phyloP scores from a whole-genome alignment of 2,797 vertebrate genomes.

The Xenopus petersii region DNA sequence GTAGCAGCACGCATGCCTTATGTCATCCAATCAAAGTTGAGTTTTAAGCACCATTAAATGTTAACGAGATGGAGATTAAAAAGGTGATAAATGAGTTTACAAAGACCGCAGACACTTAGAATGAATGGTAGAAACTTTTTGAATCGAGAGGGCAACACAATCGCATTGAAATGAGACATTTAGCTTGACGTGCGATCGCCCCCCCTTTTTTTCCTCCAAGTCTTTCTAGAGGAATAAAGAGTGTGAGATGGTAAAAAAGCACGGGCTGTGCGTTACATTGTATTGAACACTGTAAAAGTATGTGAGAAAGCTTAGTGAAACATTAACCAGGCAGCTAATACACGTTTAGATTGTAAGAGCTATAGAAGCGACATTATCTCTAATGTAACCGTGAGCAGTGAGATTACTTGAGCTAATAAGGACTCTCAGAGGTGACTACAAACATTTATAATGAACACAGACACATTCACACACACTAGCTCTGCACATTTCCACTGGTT shows the following conservation, averaged over 20 bases:
- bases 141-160: slow-evolving; percentile 23
- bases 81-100: slow-evolving; percentile 34
- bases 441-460: not conserved
- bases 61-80: slow-evolving; percentile 48
- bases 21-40: slow-evolving; percentile 59
- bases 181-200: slow-evolving; percentile 8
- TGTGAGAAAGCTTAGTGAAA: slow-evolving; percentile 1
- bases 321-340: not conserved
- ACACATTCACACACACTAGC: not conserved
- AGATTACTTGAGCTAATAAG: slow-evolving; percentile 1
- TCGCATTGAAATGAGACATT: slow-evolving; percentile 21
- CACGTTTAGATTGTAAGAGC: not conserved
- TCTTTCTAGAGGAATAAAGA: not conserved
- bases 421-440: not conserved
- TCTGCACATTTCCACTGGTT: not conserved
- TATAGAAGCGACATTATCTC: not conserved
- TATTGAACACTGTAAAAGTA: not conserved
- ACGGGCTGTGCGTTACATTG: not conserved
- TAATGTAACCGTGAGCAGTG: not conserved
- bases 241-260: not conserved
- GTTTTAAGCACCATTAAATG: slow-evolving; percentile 56
- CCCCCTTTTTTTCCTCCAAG: not conserved
- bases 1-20: slow-evolving; percentile 61
- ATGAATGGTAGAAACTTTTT: slow-evolving; percentile 17
- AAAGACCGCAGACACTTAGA: slow-evolving; percentile 12